Base-by-base conservation (phyloP, 1,140 invertebrate genomes). In the Macrosteles quadrilineatus region DNA sequence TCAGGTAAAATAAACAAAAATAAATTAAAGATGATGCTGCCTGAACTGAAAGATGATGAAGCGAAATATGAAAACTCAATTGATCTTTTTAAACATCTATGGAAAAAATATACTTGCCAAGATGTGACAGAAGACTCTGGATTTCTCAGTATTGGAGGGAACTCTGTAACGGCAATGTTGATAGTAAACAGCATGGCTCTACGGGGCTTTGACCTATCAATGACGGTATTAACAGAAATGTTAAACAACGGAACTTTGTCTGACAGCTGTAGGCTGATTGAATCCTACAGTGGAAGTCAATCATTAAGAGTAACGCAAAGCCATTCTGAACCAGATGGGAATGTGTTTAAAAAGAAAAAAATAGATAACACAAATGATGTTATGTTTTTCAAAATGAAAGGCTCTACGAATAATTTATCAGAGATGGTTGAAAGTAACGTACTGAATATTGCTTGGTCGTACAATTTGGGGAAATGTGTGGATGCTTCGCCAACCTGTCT, bases 381-480 rank as follows among this genome's bases (percentile, higher is more conserved):
- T 6, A 14, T 36, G 32, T 36, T 6, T 36, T 36, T 36, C 32
- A 36, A 36, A 36, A 36, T 36, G 32, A 36, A 36, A 36, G 32
- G 32, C 4, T 36, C 32, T 6, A 6, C 32, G 14, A 36, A 14
- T 6, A 36, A 36, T 36, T 36, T 36, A 36, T 36, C 32, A 6
- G 32, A 36, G 4, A 4, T 6, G 4, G 32, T 36, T 36, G 32
- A 14, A 14, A 36, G 14, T 6, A 50, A 50, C n/a, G 17, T 9
- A n/a, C 29, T 70, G 2, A 29, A 71, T 75, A 76, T 78, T 45
- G 67, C 78, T 2, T 89, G 86, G 85, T 82, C 79, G 43, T 85
- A 82, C 78, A 78, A 91, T 78, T 84, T 90, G 59, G 80, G 84
- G 63, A 91, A 91, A 77, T 92, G 90, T 83, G 84, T 92, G 23